These are phyloP conservation scores for Sebastes minor DNA, from an alignment of 2,797 vertebrate genomes.

Conservation along the genomic window DNA sequence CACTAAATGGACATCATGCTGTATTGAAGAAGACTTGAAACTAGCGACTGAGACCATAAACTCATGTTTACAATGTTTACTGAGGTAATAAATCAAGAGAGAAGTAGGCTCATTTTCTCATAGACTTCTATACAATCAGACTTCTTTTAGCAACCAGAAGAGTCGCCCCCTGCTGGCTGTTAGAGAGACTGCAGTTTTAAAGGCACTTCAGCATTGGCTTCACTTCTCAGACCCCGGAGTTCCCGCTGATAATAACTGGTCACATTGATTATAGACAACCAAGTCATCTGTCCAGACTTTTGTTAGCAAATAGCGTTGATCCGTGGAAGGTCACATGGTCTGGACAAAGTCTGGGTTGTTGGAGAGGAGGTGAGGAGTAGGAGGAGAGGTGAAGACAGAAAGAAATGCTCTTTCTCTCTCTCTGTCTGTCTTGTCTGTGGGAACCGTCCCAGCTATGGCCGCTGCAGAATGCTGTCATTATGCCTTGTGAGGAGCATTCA, in stretches of 20 bases:
- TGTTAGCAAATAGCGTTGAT: conserved; percentile 33
- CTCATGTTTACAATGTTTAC: too few species aligned
- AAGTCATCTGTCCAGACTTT: conserved; percentile 12
- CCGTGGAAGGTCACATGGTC: conserved; percentile 52
- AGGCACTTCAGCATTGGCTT: too few species aligned
- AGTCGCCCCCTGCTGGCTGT: too few species aligned
- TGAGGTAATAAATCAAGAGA: too few species aligned
- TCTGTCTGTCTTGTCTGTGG: conserved; percentile 80
- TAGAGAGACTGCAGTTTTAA: too few species aligned
- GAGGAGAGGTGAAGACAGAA: conserved; percentile 76
- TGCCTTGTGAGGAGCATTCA: conserved; percentile 67
- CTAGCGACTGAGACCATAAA: rapidly evolving
- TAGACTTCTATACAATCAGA: too few species aligned
- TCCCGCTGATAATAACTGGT: neutral
- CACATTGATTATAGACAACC: neutral
- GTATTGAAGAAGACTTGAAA: too few species aligned
- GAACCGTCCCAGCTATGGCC: conserved; percentile 75
- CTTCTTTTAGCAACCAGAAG: too few species aligned
- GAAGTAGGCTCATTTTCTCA: too few species aligned
- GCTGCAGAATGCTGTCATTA: conserved; percentile 84
- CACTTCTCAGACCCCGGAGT: too few species aligned
- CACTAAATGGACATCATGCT: too few species aligned
- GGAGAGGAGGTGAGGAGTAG: conserved; percentile 67
- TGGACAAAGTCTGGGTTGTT: conserved; percentile 76
- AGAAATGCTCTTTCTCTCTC: conserved; percentile 69